phyloP scores from a whole-genome alignment of 2,888 invertebrate genomes.

The Atherix ibis region DNA sequence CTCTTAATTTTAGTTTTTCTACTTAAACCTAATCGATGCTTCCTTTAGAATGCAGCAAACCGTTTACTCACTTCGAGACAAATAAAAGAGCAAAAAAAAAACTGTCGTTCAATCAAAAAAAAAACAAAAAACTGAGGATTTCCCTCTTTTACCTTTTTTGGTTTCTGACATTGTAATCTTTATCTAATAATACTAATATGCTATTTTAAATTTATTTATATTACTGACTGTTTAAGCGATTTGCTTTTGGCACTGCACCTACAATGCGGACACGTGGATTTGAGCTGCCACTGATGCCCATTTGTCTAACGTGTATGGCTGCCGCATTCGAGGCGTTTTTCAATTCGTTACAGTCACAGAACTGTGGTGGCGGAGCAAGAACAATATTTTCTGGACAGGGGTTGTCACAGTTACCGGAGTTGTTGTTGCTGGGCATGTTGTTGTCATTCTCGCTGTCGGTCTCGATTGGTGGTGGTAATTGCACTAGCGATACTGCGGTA shows the following conservation, averaged over 20 bases:
- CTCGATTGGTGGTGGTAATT: conserved; percentile 65
- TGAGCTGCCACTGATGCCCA: conserved; percentile 12
- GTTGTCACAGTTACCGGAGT: conserved; percentile 18
- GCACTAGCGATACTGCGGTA: conserved; percentile 59
- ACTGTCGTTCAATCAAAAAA: too few species aligned
- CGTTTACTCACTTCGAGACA: too few species aligned
- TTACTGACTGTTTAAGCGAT: conserved; percentile 25
- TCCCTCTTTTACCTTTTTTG: too few species aligned
- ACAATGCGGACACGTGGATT: conserved; percentile 56
- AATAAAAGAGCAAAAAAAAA: too few species aligned
- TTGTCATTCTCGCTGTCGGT: conserved; percentile 52
- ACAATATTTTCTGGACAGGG: conserved; percentile 41
- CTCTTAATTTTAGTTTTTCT: too few species aligned
- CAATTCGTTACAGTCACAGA: conserved; percentile 55
- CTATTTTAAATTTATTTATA: conserved; percentile 3
- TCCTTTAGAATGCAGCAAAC: too few species aligned
- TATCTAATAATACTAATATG: too few species aligned
- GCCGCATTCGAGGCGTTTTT: conserved; percentile 19
- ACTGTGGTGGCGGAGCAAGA: conserved; percentile 78
- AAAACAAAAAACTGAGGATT: too few species aligned
- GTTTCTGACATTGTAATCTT: too few species aligned
- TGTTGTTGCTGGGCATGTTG: conserved; percentile 19
- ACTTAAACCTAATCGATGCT: too few species aligned
- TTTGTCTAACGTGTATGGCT: conserved; percentile 18
- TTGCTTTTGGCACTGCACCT: conserved; percentile 62